A percentile compares a stretch with the other conserved stretches of the same genome.
Evolutionary conservation across 2,888 invertebrate species (phyloP).

Genomic region (Polydrusus cervinus): DNA sequence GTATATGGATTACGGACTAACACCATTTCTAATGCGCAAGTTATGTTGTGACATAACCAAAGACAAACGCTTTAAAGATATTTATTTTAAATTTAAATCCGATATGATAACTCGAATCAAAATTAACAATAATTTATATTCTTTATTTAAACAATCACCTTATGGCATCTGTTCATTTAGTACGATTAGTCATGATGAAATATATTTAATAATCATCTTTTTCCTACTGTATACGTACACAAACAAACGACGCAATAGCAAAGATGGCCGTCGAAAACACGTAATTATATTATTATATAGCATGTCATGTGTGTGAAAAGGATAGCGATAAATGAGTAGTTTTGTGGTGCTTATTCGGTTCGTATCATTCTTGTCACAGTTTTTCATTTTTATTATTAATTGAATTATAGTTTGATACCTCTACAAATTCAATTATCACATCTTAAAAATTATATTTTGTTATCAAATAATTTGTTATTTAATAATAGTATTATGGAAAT

Average conservation of each 20-base stretch:
- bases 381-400: conserved; percentile 12
- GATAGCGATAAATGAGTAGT: conserved; percentile 30
- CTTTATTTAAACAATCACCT: conserved; percentile 1
- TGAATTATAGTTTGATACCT: neutral
- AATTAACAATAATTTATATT: neutral
- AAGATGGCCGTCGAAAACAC: conserved; percentile 33
- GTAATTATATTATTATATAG: conserved; percentile 28
- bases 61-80: neutral
- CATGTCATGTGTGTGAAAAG: conserved; percentile 19
- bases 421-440: neutral
- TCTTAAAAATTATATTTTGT: neutral
- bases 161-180: conserved; percentile 4
- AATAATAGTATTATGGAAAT: conserved; percentile 54
- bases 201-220: conserved; percentile 19
- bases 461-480: conserved; percentile 7
- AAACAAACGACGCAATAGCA: conserved; percentile 21
- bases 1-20: neutral
- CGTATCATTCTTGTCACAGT: neutral
- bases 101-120: neutral
- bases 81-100: neutral
- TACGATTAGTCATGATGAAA: conserved; percentile 23
- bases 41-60: neutral
- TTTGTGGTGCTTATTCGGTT: neutral
- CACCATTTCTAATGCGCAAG: neutral
- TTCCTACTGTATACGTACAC: conserved; percentile 18